Evolutionary conservation across 2,888 invertebrate species (phyloP).

Genomic region (Phortica magna): DNA sequence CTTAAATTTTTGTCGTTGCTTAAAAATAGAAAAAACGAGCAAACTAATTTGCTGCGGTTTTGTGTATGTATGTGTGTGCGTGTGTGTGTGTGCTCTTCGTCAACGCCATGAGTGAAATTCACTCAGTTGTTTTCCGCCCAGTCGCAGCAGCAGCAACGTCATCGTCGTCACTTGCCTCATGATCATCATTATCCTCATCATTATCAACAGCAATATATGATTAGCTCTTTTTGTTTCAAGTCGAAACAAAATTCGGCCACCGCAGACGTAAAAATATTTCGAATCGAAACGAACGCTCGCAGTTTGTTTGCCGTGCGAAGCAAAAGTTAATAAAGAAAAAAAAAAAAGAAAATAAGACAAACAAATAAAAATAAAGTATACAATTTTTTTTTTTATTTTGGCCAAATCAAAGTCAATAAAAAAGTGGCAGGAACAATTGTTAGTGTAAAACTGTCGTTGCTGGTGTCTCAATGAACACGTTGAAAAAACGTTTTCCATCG

Average conservation of each 20-base stretch:
- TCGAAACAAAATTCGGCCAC: constrained; percentile 1
- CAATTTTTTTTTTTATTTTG: no score
- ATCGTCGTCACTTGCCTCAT: background rate
- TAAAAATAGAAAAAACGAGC: constrained; percentile 27
- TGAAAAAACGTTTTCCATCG: constrained; percentile 80
- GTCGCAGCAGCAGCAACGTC: background rate
- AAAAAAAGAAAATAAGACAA: background rate
- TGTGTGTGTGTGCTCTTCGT: constrained; percentile 8
- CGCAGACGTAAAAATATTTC: constrained; percentile 14
- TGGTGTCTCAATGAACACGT: constrained; percentile 66
- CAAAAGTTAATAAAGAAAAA: constrained; percentile 6
- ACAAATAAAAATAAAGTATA: background rate
- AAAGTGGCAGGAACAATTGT: background rate
- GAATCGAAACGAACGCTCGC: background rate
- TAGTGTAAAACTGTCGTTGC: background rate
- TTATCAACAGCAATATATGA: background rate
- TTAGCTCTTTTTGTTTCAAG: constrained; percentile 8
- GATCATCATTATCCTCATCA: background rate
- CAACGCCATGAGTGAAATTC: background rate
- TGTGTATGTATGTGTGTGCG: no score
- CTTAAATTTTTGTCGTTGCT: background rate
- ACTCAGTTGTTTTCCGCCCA: background rate
- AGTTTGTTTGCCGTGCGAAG: background rate
- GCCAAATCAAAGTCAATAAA: background rate
- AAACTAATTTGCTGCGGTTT: no score